phyloP scores from a whole-genome alignment of 2,797 vertebrate species.

The Myiothlypis coronata region DNA sequence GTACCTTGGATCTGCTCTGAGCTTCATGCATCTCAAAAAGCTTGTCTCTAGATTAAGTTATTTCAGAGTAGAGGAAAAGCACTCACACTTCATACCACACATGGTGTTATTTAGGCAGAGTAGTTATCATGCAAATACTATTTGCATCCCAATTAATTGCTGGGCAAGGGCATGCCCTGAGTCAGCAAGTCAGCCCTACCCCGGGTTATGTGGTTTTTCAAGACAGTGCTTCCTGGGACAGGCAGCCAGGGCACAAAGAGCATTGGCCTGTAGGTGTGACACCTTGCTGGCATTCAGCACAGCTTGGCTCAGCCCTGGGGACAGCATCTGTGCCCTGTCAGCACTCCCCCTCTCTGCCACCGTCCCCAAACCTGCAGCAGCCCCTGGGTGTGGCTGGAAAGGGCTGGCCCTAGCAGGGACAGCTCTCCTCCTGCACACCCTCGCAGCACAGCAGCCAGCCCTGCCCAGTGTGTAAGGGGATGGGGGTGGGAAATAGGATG shows the following conservation, averaged over 20 bases:
- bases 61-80: background rate
- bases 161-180: background rate
- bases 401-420: background rate
- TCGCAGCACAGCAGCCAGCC: background rate
- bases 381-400: background rate
- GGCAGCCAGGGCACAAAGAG: background rate
- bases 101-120: background rate
- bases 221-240: accelerated
- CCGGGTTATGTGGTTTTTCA: background rate
- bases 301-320: background rate
- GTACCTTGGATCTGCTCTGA: background rate
- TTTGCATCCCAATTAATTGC: background rate
- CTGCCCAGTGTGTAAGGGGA: background rate
- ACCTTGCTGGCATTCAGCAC: background rate
- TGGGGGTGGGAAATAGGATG: background rate
- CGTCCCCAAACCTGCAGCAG: background rate
- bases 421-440: accelerated
- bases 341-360: background rate
- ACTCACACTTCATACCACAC: background rate
- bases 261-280: background rate
- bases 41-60: background rate
- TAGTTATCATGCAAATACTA: background rate
- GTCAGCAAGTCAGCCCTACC: background rate
- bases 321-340: background rate
- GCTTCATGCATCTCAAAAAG: background rate